phyloP scores from a whole-genome alignment of 2,113 vertebrate genomes.

The Rattus rattus region DNA sequence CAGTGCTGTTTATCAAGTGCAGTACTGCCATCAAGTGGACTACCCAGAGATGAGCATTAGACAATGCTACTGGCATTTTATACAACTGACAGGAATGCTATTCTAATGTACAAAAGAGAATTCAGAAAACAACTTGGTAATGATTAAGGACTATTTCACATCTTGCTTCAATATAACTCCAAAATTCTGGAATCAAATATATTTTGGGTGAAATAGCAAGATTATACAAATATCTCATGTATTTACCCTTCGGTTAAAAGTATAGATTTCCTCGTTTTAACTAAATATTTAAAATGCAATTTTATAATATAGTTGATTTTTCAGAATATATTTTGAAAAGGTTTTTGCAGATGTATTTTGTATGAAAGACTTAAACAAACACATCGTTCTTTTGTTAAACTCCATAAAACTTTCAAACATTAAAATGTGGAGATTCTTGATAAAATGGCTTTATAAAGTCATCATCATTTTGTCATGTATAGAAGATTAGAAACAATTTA shows the following conservation, averaged over 20 bases:
- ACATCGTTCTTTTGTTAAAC: constrained; percentile 33
- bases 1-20: neutral
- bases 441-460: neutral
- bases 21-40: constrained; percentile 82
- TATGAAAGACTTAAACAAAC: neutral
- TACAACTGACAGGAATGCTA: neutral
- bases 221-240: neutral
- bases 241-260: neutral
- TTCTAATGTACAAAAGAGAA: neutral
- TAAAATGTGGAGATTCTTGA: neutral
- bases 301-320: neutral
- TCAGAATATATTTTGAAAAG: neutral
- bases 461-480: neutral
- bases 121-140: neutral
- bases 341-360: neutral
- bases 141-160: neutral
- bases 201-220: neutral
- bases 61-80: neutral
- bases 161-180: neutral
- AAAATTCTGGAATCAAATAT: neutral
- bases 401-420: neutral
- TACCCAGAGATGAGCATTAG: accelerated
- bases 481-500: neutral
- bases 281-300: neutral
- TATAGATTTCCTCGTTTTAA: neutral